These are phyloP conservation scores for Gonatopus flavifemur DNA, from an alignment of 1,140 invertebrate species.

Conservation along the genomic window DNA sequence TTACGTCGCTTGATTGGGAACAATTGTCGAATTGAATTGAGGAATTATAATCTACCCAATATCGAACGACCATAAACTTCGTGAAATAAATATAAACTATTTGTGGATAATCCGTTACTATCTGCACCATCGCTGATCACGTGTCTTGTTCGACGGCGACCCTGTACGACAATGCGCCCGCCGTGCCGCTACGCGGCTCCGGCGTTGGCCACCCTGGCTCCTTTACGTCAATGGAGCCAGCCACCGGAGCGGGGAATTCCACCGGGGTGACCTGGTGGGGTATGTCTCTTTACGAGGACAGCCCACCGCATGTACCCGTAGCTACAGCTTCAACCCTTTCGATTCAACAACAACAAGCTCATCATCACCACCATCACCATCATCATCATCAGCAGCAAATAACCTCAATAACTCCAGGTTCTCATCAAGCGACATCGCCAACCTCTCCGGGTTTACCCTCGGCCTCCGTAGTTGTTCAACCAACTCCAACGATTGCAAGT, in stretches of 20 bases:
- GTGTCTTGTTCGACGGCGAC: conserved; percentile 76
- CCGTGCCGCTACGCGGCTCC: conserved; percentile 67
- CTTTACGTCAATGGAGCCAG: conserved; percentile 71
- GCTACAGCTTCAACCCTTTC: conserved; percentile 48
- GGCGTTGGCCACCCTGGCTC: conserved; percentile 68
- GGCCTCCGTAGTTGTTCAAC: conserved; percentile 52
- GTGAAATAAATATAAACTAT: too few relatives aligned
- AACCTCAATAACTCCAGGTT: conserved; percentile 50
- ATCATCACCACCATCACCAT: too few relatives aligned
- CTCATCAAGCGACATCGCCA: conserved; percentile 56
- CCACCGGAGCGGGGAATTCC: conserved; percentile 74
- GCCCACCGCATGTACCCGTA: conserved; percentile 66
- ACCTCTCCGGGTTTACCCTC: conserved; percentile 60
- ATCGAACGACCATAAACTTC: too few relatives aligned
- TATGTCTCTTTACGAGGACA: conserved; percentile 77
- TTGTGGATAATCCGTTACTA: conserved; percentile 58
- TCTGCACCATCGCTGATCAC: conserved; percentile 75
- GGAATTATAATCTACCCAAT: too few relatives aligned
- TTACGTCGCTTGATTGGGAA: too few relatives aligned
- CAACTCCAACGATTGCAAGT: conserved; percentile 60
- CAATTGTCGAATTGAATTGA: too few relatives aligned
- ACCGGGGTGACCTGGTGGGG: conserved; percentile 78
- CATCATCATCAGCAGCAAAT: conserved; percentile 58
- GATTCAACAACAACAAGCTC: conserved; percentile 37
- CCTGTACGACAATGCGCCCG: conserved; percentile 76